These are phyloP conservation scores for Charanyca ferruginea DNA, from an alignment of 2,888 invertebrate genomes.

Conservation along the genomic window DNA sequence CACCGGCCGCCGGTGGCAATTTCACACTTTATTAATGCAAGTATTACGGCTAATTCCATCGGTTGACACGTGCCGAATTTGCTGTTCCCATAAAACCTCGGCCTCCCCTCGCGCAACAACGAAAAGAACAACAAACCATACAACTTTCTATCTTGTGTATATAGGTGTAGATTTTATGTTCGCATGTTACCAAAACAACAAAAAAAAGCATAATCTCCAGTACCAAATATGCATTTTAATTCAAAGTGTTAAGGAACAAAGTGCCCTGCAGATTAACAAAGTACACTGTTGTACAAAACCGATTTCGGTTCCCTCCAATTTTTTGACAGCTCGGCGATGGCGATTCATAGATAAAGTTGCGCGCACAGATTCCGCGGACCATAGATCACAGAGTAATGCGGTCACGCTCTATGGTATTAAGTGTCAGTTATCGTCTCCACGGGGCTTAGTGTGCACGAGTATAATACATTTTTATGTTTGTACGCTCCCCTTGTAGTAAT, in stretches of 20 bases:
- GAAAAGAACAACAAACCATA: conserved; percentile 68
- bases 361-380: conserved; percentile 81
- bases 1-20: conserved; percentile 86
- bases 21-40: conserved; percentile 91
- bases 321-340: conserved; percentile 78
- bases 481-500: conserved; percentile 88
- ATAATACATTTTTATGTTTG: conserved; percentile 88
- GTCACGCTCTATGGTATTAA: conserved; percentile 91
- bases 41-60: conserved; percentile 90
- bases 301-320: conserved; percentile 79
- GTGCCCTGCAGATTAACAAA: conserved; percentile 58
- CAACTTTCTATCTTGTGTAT: conserved; percentile 73
- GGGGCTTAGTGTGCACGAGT: conserved; percentile 83
- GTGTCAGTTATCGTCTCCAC: conserved; percentile 90
- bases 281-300: conserved; percentile 74
- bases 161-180: conserved; percentile 65
- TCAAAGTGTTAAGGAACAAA: conserved; percentile 69
- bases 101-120: conserved; percentile 69
- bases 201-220: conserved; percentile 28
- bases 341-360: conserved; percentile 84
- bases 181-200: conserved; percentile 44
- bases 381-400: conserved; percentile 90
- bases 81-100: conserved; percentile 87
- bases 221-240: conserved; percentile 76
- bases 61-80: conserved; percentile 90